Evolutionary conservation across 2,797 vertebrate species (phyloP).

Genomic region (Pitangus sulphuratus): DNA sequence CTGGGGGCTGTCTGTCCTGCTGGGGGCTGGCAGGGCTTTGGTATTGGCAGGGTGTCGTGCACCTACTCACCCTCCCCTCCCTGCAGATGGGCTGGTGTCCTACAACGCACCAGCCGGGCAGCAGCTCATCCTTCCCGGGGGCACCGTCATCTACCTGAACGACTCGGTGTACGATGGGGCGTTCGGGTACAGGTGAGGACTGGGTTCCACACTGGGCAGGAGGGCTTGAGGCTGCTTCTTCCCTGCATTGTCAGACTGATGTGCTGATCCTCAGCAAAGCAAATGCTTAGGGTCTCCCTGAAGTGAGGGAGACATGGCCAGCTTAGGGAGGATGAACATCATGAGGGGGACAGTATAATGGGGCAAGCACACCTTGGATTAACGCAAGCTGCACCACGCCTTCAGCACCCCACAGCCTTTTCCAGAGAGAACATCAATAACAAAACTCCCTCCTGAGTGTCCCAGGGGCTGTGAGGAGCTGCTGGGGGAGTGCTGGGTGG

Average conservation of each 20-base stretch:
- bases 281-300: neutral
- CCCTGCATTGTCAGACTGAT: neutral
- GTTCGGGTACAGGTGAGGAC: slow-evolving; percentile 87
- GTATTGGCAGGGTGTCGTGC: accelerated
- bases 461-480: neutral
- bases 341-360: neutral
- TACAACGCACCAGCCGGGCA: slow-evolving; percentile 91
- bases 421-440: neutral
- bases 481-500: neutral
- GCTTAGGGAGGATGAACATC: neutral
- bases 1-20: neutral
- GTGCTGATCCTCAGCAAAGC: neutral
- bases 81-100: slow-evolving; percentile 92
- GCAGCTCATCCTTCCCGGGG: slow-evolving; percentile 82
- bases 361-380: neutral
- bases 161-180: slow-evolving; percentile 96
- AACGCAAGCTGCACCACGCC: accelerated
- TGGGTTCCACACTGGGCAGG: accelerated
- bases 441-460: neutral
- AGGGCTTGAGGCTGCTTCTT: neutral
- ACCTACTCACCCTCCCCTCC: neutral
- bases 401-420: neutral
- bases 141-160: slow-evolving; percentile 86
- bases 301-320: accelerated
- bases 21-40: neutral